A percentile compares a stretch with the other conserved stretches of the same genome.
phyloP scores from a whole-genome alignment of 2,113 vertebrate species.

The Argyrosomus japonicus region DNA sequence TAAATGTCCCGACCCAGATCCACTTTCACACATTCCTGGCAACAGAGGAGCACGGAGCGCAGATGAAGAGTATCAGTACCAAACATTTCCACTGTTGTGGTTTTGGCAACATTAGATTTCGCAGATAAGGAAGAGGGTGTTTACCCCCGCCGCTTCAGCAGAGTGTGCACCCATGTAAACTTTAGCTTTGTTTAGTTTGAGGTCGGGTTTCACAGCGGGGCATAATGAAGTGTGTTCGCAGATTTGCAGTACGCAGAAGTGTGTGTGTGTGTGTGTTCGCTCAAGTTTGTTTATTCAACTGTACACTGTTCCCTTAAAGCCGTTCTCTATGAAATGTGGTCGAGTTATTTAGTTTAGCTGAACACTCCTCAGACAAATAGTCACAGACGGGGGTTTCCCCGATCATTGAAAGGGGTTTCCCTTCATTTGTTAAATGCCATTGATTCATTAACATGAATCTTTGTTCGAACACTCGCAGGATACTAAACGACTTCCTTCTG shows the following conservation, averaged over 20 bases:
- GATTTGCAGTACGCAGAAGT: slow-evolving; percentile 47
- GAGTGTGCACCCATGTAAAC: slow-evolving; percentile 34
- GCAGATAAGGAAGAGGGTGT: slow-evolving; percentile 66
- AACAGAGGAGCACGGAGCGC: slow-evolving; percentile 55
- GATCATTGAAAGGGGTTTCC: slow-evolving; percentile 30
- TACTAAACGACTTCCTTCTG: slow-evolving; percentile 40
- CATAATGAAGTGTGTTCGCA: slow-evolving; percentile 50
- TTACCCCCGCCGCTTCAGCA: slow-evolving; percentile 52
- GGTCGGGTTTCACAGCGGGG: slow-evolving; percentile 64
- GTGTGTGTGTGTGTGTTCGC: slow-evolving; percentile 11
- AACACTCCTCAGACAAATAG: not conserved
- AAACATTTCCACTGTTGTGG: slow-evolving; percentile 69
- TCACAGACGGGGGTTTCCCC: slow-evolving; percentile 6
- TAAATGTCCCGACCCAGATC: slow-evolving; percentile 59
- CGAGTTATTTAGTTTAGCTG: slow-evolving; percentile 10
- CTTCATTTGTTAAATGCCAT: slow-evolving; percentile 24
- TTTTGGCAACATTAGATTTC: slow-evolving; percentile 75
- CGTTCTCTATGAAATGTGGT: slow-evolving; percentile 17
- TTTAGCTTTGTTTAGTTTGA: slow-evolving; percentile 58
- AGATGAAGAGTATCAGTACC: slow-evolving; percentile 71
- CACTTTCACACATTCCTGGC: slow-evolving; percentile 75
- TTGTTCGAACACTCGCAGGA: slow-evolving; percentile 12
- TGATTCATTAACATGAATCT: slow-evolving; percentile 26
- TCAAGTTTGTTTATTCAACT: slow-evolving; percentile 26
- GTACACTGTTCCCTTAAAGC: not conserved